Conservation (phyloP, 2,113 vertebrate genomes). For the Rhea americana region DNA sequence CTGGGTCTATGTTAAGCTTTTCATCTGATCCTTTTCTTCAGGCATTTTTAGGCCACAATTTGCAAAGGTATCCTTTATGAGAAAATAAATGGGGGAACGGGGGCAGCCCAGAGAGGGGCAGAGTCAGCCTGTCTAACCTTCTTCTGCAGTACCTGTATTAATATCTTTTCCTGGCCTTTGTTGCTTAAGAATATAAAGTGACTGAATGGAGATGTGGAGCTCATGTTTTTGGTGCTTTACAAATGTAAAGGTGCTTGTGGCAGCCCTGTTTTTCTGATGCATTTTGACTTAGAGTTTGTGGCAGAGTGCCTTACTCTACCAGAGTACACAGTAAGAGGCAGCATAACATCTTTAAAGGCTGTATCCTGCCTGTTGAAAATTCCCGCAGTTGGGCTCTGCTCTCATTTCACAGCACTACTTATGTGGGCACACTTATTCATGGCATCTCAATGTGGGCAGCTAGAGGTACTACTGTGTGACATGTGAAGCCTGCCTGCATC, state of each 20-base stretch:
- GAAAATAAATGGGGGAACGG: not conserved
- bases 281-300: not conserved
- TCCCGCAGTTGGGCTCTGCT: not conserved
- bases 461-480: not conserved
- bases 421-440: not conserved
- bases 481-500: not conserved
- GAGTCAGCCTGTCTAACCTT: not conserved
- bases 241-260: not conserved
- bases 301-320: not conserved
- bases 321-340: not conserved
- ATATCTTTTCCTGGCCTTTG: not conserved
- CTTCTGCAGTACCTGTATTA: not conserved
- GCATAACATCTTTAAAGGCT: not conserved
- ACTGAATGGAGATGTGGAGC: not conserved
- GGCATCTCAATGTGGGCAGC: not conserved
- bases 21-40: not conserved
- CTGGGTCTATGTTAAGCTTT: not conserved
- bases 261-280: accelerated
- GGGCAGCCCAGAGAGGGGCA: not conserved
- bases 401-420: not conserved
- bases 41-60: not conserved
- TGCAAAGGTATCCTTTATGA: not conserved
- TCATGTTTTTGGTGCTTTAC: not conserved
- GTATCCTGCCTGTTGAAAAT: not conserved
- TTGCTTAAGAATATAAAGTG: not conserved